Evolutionary conservation across 2,797 vertebrate species (phyloP).

Genomic region (Mormyrops attenuatus): DNA sequence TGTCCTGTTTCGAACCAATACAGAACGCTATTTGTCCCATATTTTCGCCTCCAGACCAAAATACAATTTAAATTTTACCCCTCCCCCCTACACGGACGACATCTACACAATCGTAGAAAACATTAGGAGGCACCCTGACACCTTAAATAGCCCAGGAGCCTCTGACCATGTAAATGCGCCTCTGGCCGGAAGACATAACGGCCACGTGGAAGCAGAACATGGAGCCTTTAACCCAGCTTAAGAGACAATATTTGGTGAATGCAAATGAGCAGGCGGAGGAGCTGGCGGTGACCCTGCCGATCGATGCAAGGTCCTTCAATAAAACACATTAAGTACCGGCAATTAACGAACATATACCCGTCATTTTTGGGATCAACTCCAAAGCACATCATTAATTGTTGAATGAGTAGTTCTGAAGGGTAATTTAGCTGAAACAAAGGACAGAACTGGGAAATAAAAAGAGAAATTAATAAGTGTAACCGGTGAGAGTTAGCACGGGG

Average conservation of each 20-base stretch:
- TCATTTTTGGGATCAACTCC: conserved; percentile 23
- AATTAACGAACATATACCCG: conserved; percentile 8
- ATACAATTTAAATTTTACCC: background rate
- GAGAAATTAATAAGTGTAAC: background rate
- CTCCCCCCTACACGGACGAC: background rate
- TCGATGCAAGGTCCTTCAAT: conserved; percentile 18
- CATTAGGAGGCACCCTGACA: background rate
- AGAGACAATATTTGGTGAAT: background rate
- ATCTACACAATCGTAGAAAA: background rate
- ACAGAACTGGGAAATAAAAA: background rate
- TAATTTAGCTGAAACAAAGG: conserved; percentile 16
- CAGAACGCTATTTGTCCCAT: background rate
- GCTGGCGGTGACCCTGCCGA: background rate
- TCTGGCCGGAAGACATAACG: background rate
- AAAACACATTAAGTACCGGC: conserved; percentile 17
- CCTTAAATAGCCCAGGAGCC: background rate
- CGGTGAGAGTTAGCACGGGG: background rate
- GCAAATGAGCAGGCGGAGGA: background rate
- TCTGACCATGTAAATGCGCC: background rate
- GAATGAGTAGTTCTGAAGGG: conserved; percentile 19
- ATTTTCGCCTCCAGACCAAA: background rate
- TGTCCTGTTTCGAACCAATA: background rate
- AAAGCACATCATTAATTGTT: conserved; percentile 22
- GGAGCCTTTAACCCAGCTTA: background rate
- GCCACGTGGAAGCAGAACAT: background rate